A percentile compares a stretch with the other conserved stretches of the same genome.
Conservation (phyloP, 2,888 invertebrate genomes). For the Fragum fragum region DNA sequence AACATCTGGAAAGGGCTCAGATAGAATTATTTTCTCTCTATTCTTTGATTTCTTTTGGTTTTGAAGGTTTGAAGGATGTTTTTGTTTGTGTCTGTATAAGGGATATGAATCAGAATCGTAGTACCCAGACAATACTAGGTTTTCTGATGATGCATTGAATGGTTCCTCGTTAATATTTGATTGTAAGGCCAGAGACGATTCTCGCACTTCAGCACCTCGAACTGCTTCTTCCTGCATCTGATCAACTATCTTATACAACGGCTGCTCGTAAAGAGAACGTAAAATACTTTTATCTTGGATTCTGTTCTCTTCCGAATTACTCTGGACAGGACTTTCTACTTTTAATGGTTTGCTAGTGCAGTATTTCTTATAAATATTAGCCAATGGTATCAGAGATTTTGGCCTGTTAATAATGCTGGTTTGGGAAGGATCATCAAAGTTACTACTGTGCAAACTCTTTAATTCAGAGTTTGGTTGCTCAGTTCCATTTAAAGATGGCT, state of each 20-base stretch:
- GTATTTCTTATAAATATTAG: slow-evolving; percentile 54
- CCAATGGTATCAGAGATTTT: slow-evolving; percentile 55
- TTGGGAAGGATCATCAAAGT: slow-evolving; percentile 12
- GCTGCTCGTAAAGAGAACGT: slow-evolving; percentile 56
- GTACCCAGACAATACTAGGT: slow-evolving; percentile 63
- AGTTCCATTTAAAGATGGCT: neutral
- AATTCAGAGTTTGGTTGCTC: neutral
- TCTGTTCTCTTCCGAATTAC: slow-evolving; percentile 25
- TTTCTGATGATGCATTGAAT: slow-evolving; percentile 50
- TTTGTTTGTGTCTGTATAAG: slow-evolving; percentile 53
- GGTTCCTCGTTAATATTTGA: slow-evolving; percentile 50
- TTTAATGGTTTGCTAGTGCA: slow-evolving; percentile 31
- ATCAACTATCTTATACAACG: slow-evolving; percentile 45
- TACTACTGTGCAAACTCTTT: slow-evolving; percentile 7
- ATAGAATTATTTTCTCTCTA: slow-evolving; percentile 30
- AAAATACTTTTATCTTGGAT: slow-evolving; percentile 52
- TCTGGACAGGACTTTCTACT: slow-evolving; percentile 11
- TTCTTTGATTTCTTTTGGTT: slow-evolving; percentile 45
- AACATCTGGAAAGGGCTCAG: neutral
- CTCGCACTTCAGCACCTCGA: neutral
- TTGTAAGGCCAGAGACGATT: slow-evolving; percentile 31
- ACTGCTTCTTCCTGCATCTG: neutral
- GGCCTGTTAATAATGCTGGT: slow-evolving; percentile 53
- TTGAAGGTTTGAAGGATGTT: slow-evolving; percentile 38
- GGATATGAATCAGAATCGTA: slow-evolving; percentile 64